These are phyloP conservation scores for Coendou prehensilis DNA, from an alignment of 2,797 vertebrate genomes.

Conservation along the genomic window DNA sequence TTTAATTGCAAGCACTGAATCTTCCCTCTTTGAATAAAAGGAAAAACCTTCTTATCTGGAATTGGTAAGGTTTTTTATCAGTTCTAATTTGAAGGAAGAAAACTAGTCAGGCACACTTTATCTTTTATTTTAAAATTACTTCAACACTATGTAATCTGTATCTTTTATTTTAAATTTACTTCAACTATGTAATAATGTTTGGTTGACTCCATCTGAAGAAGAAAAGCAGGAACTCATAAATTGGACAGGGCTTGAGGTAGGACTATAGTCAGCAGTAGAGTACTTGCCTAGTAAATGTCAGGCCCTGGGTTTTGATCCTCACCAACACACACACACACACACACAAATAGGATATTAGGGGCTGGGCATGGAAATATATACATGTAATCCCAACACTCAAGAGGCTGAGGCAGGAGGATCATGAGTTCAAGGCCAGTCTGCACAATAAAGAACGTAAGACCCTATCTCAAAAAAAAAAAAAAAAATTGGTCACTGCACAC, in stretches of 20 bases:
- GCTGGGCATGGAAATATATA: background rate
- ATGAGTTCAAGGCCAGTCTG: background rate
- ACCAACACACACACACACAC: background rate
- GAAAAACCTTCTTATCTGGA: background rate
- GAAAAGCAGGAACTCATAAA: background rate
- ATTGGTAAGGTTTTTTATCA: slow-evolving; percentile 11
- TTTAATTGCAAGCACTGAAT: slow-evolving; percentile 44
- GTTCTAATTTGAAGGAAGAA: slow-evolving; percentile 41
- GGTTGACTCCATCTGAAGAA: background rate
- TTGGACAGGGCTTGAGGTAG: background rate
- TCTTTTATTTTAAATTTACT: slow-evolving; percentile 55
- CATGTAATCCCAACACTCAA: background rate
- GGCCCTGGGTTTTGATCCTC: background rate
- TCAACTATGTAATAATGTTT: slow-evolving; percentile 15
- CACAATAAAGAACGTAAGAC: background rate
- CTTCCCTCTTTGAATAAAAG: slow-evolving; percentile 24
- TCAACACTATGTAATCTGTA: background rate
- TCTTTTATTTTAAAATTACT: slow-evolving; percentile 55
- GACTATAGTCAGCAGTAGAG: background rate
- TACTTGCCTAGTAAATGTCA: background rate
- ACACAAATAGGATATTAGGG: background rate
- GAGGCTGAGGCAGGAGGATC: background rate
- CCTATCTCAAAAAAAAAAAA: background rate
- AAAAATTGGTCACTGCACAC: background rate
- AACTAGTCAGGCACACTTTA: background rate